phyloP scores from a whole-genome alignment of 2,888 invertebrate species.

The Amblyteles armatorius region DNA sequence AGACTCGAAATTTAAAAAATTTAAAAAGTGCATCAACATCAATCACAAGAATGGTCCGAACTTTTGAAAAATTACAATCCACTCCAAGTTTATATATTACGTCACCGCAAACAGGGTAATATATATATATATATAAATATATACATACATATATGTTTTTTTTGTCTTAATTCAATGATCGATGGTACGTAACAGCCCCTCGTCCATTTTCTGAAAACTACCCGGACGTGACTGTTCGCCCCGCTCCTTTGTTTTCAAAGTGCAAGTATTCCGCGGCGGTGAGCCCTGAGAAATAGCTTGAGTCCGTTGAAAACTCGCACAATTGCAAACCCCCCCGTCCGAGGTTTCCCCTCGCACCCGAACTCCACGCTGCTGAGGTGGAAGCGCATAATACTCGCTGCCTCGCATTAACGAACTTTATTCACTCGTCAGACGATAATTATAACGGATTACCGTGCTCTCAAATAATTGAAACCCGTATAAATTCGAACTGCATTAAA shows the following conservation, averaged over 20 bases:
- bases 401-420: conserved; percentile 41
- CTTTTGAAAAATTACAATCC: not conserved
- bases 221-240: not conserved
- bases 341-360: not conserved
- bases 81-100: not conserved
- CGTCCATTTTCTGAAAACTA: not conserved
- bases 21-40: not conserved
- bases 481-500: conserved; percentile 5
- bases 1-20: too few relatives aligned
- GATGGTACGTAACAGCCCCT: not conserved
- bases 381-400: conserved; percentile 6
- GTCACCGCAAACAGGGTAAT: too few relatives aligned
- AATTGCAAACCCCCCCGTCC: not conserved
- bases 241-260: not conserved
- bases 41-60: not conserved
- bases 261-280: not conserved
- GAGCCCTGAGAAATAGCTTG: not conserved
- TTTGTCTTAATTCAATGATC: not conserved
- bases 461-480: conserved; percentile 53
- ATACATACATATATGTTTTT: not conserved
- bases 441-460: conserved; percentile 57
- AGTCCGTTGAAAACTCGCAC: not conserved
- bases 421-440: conserved; percentile 56
- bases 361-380: not conserved
- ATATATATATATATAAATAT: not conserved